Conservation (phyloP, 2,797 vertebrate species). For the Chelonia mydas region DNA sequence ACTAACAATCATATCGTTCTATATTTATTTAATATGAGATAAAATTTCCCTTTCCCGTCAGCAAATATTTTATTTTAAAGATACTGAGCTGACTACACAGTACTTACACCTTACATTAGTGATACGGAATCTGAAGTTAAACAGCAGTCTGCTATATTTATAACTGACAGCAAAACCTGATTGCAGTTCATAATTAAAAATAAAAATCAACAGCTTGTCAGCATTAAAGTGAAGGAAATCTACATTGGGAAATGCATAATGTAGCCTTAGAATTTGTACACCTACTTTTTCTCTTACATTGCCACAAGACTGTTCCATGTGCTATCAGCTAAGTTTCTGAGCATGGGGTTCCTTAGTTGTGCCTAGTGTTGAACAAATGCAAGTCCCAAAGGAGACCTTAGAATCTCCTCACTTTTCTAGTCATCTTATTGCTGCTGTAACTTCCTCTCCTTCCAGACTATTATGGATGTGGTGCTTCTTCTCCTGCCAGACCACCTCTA, state of each 20-base stretch:
- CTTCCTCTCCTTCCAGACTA: background rate
- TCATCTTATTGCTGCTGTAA: background rate
- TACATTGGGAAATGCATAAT: background rate
- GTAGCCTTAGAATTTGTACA: background rate
- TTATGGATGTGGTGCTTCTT: slow-evolving; percentile 40
- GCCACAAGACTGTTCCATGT: background rate
- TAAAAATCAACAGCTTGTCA: slow-evolving; percentile 51
- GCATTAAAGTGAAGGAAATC: slow-evolving; percentile 26
- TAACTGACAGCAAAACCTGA: slow-evolving; percentile 46
- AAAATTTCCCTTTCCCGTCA: slow-evolving; percentile 47
- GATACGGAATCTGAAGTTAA: slow-evolving; percentile 52
- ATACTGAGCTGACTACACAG: slow-evolving; percentile 46
- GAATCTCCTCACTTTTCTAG: background rate
- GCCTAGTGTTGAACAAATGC: background rate
- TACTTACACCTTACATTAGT: slow-evolving; percentile 37
- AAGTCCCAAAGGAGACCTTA: background rate
- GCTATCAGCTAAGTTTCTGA: slow-evolving; percentile 21
- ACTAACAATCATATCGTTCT: slow-evolving; percentile 41
- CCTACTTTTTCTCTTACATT: slow-evolving; percentile 38
- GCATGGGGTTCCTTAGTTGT: slow-evolving; percentile 28
- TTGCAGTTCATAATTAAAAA: slow-evolving; percentile 64
- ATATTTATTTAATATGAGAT: slow-evolving; percentile 59
- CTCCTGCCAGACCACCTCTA: slow-evolving; percentile 55
- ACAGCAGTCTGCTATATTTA: slow-evolving; percentile 36
- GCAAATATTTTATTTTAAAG: slow-evolving; percentile 67